Base-by-base conservation (phyloP, 2,797 vertebrate species). In the Geotrypetes seraphini region DNA sequence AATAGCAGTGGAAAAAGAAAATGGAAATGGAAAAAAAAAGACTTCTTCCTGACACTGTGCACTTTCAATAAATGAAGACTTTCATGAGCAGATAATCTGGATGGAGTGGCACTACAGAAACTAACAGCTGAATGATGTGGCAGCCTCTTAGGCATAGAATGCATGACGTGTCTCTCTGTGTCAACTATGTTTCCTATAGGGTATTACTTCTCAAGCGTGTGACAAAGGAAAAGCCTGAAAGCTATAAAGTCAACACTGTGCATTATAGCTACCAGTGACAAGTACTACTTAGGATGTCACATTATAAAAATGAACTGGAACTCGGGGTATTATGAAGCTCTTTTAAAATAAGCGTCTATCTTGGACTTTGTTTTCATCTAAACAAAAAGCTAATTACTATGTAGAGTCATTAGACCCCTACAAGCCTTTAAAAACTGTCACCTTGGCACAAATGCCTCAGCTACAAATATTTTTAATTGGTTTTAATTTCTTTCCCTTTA, bases 361-460 rank as follows among this genome's bases (percentile, higher is more conserved):
- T 7, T 10, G 16, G 22, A 28, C 47, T 39, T 34, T 47, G 36
- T 47, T 47, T 47, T 47, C 25, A 35, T 21, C 36, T 43, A 47
- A 47, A 47, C 43, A 47, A 47, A 47, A 22, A 43, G 43, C 47
- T 47, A 47, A 47, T 47, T 47, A 47, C 43, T 25, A 29, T 39
- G 39, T 39, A 39, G 39, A 47, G 33, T 30, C 19, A 39, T 39
- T 39, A 30, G 33, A 36, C 39, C 36, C 43, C 43, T 26, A 19
- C 43, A n/a, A 37, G 35, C 35, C 31, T 20, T 18, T 9, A 45
- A 25, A 47, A 47, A 47, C 21, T 16, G 36, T 39, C 31, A 39
- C 43, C 43, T 39, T 47, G 43, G 36, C 43, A 31, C 31, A 47
- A 47, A 39, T 47, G 36, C 43, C 22, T 34, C 26, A 10, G 36